A percentile compares a stretch with the other conserved stretches of the same genome.
phyloP scores from a whole-genome alignment of 2,797 vertebrate genomes.

The Cyprinodon diabolis region DNA sequence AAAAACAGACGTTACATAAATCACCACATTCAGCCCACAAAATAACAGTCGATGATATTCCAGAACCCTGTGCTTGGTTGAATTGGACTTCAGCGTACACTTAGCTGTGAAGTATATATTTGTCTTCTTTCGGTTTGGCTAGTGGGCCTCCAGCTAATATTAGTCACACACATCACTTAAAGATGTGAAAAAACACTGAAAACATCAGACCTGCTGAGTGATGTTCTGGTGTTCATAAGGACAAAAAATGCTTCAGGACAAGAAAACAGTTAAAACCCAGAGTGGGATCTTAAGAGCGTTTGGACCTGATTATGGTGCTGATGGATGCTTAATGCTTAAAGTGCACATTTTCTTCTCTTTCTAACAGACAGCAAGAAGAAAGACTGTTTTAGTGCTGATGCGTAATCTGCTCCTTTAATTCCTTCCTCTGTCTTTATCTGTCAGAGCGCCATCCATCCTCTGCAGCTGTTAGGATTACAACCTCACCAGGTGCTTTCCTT shows the following conservation, averaged over 20 bases:
- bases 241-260: slow-evolving; percentile 23
- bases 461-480: slow-evolving; percentile 67
- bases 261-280: slow-evolving; percentile 22
- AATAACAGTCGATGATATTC: too few relatives aligned
- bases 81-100: slow-evolving; percentile 15
- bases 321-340: slow-evolving; percentile 17
- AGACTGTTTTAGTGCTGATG: slow-evolving; percentile 50
- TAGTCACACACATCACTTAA: slow-evolving; percentile 38
- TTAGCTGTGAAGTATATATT: slow-evolving; percentile 44
- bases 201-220: slow-evolving; percentile 38
- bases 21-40: too few relatives aligned
- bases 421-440: slow-evolving; percentile 48
- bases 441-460: slow-evolving; percentile 50
- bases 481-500: slow-evolving; percentile 59
- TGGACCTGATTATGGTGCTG: slow-evolving; percentile 17
- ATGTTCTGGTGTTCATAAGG: slow-evolving; percentile 27
- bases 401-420: slow-evolving; percentile 40
- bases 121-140: slow-evolving; percentile 57
- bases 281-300: slow-evolving; percentile 19
- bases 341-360: slow-evolving; percentile 13
- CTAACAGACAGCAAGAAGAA: slow-evolving; percentile 31
- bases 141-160: slow-evolving; percentile 50
- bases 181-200: slow-evolving; percentile 48
- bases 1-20: too few relatives aligned
- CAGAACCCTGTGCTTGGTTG: too few relatives aligned